Base-by-base conservation (phyloP, 2,113 vertebrate genomes). In the Dasypus novemcinctus region DNA sequence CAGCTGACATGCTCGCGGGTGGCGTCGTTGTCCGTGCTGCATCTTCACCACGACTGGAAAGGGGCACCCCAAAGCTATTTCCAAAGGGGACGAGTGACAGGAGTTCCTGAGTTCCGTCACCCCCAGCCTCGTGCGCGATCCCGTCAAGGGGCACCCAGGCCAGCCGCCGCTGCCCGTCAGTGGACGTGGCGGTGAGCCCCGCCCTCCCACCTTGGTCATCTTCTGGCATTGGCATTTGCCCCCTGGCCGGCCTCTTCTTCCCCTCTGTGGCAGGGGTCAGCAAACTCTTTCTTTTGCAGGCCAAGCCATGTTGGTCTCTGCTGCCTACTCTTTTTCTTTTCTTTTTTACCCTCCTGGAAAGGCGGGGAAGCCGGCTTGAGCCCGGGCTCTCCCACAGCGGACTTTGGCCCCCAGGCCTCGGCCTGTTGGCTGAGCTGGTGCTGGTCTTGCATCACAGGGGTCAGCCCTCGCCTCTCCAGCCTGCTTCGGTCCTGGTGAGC, bases 91-190 rank as follows among this genome's bases (percentile, higher is more conserved):
- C 14, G 61, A 12, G 23, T 63, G 41, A 46, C 7, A 18, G 33
- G 11, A 18, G 29, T 20, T 66, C 29, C 17, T 15, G 31, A 54
- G 49, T 29, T 3, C 63, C 64, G 17, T 17, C 59, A 20, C 80
- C 17, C 6, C 17, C 2, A 4, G 23, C 27, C 27, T 46, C 43
- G 31, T 10, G 1, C 23, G 59, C 23, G 7, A 0, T 21, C 12
- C 11, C 2, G 3, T 17, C 1, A 2, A 46, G 38, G 54, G 36
- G 13, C 7, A 27, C 15, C 36, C 15, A 59, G 57, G 57, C 21
- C 57, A 23, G 2, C 36, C 14, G 9, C 38, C 79, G 29, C 25
- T 41, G 57, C 38, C 12, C 18, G 41, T 17, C 25, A 11, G 38
- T 4, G 2, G 38, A n/a, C 81, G 46, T 21, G 6, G n/a, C 5